Percentiles rank a stretch among this genome's conserved stretches.
Conservation (phyloP, 2,113 vertebrate genomes). For the Rhagologus leucostigma region DNA sequence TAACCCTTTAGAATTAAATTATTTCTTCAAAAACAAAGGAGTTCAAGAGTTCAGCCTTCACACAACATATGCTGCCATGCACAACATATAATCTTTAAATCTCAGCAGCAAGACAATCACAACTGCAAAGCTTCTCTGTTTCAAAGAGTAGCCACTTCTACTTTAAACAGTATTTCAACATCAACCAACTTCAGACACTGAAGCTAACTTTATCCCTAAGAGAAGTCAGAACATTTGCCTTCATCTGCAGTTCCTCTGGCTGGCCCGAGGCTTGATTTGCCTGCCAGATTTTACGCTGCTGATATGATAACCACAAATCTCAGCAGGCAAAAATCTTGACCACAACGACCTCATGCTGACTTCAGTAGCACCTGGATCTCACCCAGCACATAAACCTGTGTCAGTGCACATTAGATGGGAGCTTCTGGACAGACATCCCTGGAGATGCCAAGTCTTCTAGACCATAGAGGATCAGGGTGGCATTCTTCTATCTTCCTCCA, state of each 20-base stretch:
- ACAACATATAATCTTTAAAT: neutral
- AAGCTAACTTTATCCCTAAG: neutral
- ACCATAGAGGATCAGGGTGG: neutral
- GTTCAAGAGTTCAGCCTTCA: slow-evolving; percentile 45
- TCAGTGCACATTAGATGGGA: neutral
- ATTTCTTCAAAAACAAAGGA: slow-evolving; percentile 33
- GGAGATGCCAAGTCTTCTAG: neutral
- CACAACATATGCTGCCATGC: neutral
- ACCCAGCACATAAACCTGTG: neutral
- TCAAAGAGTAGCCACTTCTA: neutral
- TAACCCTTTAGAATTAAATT: neutral
- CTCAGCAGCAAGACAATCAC: neutral
- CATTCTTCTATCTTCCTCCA: neutral
- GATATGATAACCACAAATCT: neutral
- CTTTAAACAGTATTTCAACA: slow-evolving; percentile 5
- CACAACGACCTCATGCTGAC: neutral
- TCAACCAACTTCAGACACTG: neutral
- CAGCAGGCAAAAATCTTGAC: slow-evolving; percentile 13
- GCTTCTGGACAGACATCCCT: neutral
- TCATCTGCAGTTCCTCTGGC: neutral
- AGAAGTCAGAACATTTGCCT: neutral
- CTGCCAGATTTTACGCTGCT: neutral
- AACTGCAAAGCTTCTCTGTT: neutral
- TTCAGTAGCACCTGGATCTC: slow-evolving; percentile 35
- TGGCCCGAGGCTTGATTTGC: neutral